phyloP scores from a whole-genome alignment of 2,888 invertebrate genomes.

The Platycheirus rosarum region DNA sequence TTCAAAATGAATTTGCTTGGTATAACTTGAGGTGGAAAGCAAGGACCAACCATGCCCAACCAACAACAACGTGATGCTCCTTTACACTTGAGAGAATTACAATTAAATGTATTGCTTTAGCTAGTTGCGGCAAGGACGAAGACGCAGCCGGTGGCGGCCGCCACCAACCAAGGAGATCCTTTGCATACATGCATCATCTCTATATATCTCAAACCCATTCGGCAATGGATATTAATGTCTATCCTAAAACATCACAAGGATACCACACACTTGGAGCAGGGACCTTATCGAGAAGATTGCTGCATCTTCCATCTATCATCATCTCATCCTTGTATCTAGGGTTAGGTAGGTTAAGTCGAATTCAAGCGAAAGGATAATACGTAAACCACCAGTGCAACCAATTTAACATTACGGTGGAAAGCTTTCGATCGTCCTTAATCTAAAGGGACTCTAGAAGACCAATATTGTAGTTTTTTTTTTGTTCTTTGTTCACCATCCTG shows the following conservation, averaged over 20 bases:
- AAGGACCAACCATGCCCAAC: neutral
- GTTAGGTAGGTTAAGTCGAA: conserved; percentile 23
- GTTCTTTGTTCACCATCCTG: neutral
- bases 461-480: neutral
- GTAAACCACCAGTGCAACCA: conserved; percentile 63
- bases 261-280: conserved; percentile 2
- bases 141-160: neutral
- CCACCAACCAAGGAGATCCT: conserved; percentile 25
- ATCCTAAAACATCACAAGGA: neutral
- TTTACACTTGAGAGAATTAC: conserved; percentile 64
- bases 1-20: conserved; percentile 5
- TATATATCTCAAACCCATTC: conserved; percentile 5
- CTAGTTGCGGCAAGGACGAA: neutral
- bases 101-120: conserved; percentile 59
- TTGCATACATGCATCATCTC: conserved; percentile 39
- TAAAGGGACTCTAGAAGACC: conserved; percentile 16
- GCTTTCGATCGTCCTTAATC: conserved; percentile 48
- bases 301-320: conserved; percentile 31
- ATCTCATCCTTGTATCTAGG: conserved; percentile 18
- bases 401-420: conserved; percentile 54
- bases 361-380: conserved; percentile 64
- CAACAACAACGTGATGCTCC: conserved; percentile 23
- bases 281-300: conserved; percentile 28
- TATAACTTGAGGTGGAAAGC: conserved; percentile 1
- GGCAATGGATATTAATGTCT: conserved; percentile 40